These are phyloP conservation scores for Drosophila mimetica DNA, from an alignment of 2,888 invertebrate species.

Conservation along the genomic window DNA sequence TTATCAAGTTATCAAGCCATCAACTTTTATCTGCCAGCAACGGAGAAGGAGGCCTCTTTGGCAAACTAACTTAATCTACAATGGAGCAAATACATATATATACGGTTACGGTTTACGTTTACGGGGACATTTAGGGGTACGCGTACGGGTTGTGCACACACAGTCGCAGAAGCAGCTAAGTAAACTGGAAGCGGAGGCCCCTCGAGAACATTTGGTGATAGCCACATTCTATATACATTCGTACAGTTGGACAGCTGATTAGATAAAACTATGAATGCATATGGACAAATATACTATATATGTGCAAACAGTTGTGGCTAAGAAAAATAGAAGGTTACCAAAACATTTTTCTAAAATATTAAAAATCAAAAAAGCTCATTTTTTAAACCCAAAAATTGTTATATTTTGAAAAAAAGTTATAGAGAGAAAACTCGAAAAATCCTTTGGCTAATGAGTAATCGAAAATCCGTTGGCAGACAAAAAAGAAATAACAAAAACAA, in stretches of 20 bases:
- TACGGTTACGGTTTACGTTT: slow-evolving; percentile 10
- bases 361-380: neutral
- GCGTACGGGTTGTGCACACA: slow-evolving; percentile 24
- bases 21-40: slow-evolving; percentile 54
- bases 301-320: slow-evolving; percentile 2
- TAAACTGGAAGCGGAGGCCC: slow-evolving; percentile 55
- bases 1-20: slow-evolving; percentile 64
- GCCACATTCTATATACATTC: slow-evolving; percentile 20
- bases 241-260: slow-evolving; percentile 37
- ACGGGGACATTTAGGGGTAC: slow-evolving; percentile 18
- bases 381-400: too few species aligned
- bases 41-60: slow-evolving; percentile 58
- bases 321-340: neutral
- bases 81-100: slow-evolving; percentile 16
- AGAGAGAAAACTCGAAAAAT: slow-evolving; percentile 20
- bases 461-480: slow-evolving; percentile 37
- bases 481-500: slow-evolving; percentile 18
- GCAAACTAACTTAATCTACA: slow-evolving; percentile 45
- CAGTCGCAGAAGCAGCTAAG: slow-evolving; percentile 61
- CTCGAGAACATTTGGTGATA: slow-evolving; percentile 43
- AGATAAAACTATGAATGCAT: slow-evolving; percentile 45
- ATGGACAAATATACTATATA: slow-evolving; percentile 8
- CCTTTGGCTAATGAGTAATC: slow-evolving; percentile 43
- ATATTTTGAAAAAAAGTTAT: neutral
- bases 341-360: neutral